Evolutionary conservation across 2,888 invertebrate species (phyloP).

Genomic region (Zhengitettix transpicula): DNA sequence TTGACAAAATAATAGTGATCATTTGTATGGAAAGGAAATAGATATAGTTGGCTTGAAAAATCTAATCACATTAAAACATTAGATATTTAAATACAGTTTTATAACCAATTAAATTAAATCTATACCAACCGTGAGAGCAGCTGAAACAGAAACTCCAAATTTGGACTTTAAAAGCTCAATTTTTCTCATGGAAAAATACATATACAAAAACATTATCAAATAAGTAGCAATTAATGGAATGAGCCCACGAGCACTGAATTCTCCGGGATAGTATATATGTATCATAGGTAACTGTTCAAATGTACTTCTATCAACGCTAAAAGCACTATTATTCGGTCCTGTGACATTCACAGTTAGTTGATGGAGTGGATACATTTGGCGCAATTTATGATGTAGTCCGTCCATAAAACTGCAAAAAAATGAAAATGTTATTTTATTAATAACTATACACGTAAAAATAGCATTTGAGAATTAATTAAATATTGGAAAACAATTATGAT

Average conservation of each 20-base stretch:
- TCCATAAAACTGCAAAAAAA: slow-evolving; percentile 48
- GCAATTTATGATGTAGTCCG: slow-evolving; percentile 52
- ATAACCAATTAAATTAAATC: neutral
- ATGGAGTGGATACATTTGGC: slow-evolving; percentile 53
- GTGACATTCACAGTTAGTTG: slow-evolving; percentile 23
- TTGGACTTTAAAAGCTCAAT: slow-evolving; percentile 86
- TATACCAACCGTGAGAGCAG: slow-evolving; percentile 53
- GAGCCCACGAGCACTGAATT: slow-evolving; percentile 68
- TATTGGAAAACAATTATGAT: too few species aligned
- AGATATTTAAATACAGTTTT: neutral
- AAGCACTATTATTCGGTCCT: slow-evolving; percentile 12
- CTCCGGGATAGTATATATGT: slow-evolving; percentile 79
- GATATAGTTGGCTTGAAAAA: too few species aligned
- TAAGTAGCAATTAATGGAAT: slow-evolving; percentile 75
- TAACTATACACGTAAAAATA: too few species aligned
- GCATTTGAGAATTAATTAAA: too few species aligned
- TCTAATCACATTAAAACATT: neutral
- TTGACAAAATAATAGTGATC: too few species aligned
- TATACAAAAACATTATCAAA: slow-evolving; percentile 71
- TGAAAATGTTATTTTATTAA: slow-evolving; percentile 1
- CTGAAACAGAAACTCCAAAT: slow-evolving; percentile 70
- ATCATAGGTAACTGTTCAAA: slow-evolving; percentile 18
- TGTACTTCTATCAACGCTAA: neutral
- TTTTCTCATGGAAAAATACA: slow-evolving; percentile 90
- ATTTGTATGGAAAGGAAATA: too few species aligned